Evolutionary conservation across 2,888 invertebrate genomes (phyloP), one percentile per base, ranked within the genome.

Genomic region (Mimachlamys varia): DNA sequence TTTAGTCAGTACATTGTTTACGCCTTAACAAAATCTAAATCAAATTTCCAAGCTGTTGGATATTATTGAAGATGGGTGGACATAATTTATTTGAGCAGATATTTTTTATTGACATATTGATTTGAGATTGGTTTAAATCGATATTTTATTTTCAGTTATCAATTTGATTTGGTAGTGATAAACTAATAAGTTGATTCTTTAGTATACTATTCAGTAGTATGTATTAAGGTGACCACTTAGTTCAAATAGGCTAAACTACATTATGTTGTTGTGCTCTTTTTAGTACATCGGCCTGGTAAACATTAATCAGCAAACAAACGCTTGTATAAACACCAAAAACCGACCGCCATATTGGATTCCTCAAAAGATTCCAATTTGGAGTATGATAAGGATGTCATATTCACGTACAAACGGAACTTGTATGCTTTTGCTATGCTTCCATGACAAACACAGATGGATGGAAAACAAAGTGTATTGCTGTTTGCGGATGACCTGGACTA

Each of bases 361-460:
- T 76, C 76, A 76, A 76, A 33, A 33, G 12, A 15, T 10, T 33
- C 27, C 33, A 19, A 33, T 27, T 76, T 12, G 2, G 33, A 33
- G 76, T 33, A 12, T 33, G 76, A 76, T 76, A 76, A 22, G 22
- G 22, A 7, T 62, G 22, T 62, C 62, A 62, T 62, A 62, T 62
- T 22, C 62, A 17, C 22, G 62, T 62, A 62, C n/a, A 22, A 62
- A 22, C 62, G 62, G 62, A 62, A 62, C 62, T 10, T n/a, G 76
- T 12, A 0, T 76, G 10, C 12, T 76, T 7, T 76, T 76, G 76
- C 76, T 76, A 15, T 33, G 33, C 76, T 76, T 76, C 76, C 76
- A 76, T 33, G 76, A 76, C 33, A 76, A 76, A 76, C 76, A 76
- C 76, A 33, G 76, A 76, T 76, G 76, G 76, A 33, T 33, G 76